Conservation (phyloP, 2,888 invertebrate species). For the Epinotia brunnichana region DNA sequence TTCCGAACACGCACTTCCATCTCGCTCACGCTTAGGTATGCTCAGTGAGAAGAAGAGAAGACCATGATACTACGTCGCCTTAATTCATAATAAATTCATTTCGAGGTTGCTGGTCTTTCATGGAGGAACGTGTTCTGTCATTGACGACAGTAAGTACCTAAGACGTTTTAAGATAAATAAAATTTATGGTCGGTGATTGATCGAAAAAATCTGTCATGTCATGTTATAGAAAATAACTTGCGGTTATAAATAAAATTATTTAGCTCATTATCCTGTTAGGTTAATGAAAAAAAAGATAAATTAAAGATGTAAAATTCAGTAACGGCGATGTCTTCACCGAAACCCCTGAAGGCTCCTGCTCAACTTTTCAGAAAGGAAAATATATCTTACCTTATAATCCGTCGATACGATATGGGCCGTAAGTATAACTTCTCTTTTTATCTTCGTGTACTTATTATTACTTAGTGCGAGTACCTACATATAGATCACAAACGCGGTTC, state of each 20-base stretch:
- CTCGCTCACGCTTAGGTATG: no score
- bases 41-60: no score
- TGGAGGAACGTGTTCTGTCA: not conserved
- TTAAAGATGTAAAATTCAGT: slow-evolving; percentile 31
- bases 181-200: not conserved
- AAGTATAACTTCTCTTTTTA: slow-evolving; percentile 51
- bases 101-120: no score
- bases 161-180: no score
- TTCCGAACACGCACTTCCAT: no score
- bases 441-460: not conserved
- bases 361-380: slow-evolving; percentile 73
- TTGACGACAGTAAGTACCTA: not conserved
- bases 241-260: not conserved
- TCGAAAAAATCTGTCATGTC: slow-evolving; percentile 2
- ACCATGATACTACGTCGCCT: no score
- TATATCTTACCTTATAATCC: slow-evolving; percentile 72
- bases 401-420: slow-evolving; percentile 73
- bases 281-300: slow-evolving; percentile 11
- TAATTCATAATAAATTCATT: no score
- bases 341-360: slow-evolving; percentile 66
- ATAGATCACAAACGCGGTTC: no score
- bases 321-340: slow-evolving; percentile 68
- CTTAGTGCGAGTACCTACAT: no score
- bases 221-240: slow-evolving; percentile 6
- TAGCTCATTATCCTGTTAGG: not conserved